Base-by-base conservation (phyloP, 2,888 invertebrate genomes). In the Lepidonotus clava region DNA sequence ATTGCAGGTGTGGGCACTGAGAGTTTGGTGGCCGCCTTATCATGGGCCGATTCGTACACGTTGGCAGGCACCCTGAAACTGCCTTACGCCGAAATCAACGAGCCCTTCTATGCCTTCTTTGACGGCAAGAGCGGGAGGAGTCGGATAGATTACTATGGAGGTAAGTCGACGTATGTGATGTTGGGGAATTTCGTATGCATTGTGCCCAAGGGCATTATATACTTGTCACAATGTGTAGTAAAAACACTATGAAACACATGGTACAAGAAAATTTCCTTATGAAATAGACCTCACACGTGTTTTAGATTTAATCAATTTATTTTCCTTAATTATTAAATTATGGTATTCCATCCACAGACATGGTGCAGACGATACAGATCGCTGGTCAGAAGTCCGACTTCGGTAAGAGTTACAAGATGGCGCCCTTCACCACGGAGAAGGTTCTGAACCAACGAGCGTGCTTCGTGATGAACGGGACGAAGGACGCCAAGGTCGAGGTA, bases 111-210 rank as follows among this genome's bases (percentile, higher is more conserved):
- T 92, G 97, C 97, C 21, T 98, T 97, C 97, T 98, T 95, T 91
- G 98, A 98, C 95, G 95, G 95, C 40, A 95, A 95, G 4, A 96
- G 96, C 85, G 96, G 96, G 86, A 96, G 96, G 87, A 98, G 98
- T 66, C 96, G 98, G 77, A 97, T 99, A 88, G 98, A 98, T 94
- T 99, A 98, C 93, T 99, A 99, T 95, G 98, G 97, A 88, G 97
- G 97, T 93, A 71, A 41, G 24, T 61, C 24, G 6, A 28, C n/a
- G n/a, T n/a, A n/a, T n/a, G n/a, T n/a, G n/a, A n/a, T n/a, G n/a
- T n/a, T n/a, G n/a, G n/a, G n/a, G n/a, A n/a, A n/a, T 24, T 66
- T 66, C 28, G 24, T 66, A 28, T 66, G 67, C 14, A 51, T 51
- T 51, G 11, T 51, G 51, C 51, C 51, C 51, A 11, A 51, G 21